Evolutionary conservation across 2,113 vertebrate genomes (phyloP), one percentile per base, ranked within the genome.

Genomic region (Dicrurus megarhynchus): DNA sequence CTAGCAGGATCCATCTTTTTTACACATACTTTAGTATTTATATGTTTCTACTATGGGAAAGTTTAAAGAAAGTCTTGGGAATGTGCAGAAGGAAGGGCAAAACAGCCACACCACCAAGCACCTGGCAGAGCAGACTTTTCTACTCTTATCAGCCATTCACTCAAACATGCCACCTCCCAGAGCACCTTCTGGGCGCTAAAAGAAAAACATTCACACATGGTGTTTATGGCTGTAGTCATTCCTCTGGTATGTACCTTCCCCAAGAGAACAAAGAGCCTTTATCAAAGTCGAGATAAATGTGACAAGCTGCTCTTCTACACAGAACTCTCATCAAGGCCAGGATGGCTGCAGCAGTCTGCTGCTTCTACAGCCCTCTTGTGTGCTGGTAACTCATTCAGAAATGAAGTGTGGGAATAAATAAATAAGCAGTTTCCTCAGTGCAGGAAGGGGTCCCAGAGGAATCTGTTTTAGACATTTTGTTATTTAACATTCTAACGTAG

Each of bases 101-200:
- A 59, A 16, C n/a, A 59, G 22, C 14, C 56, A 35, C 22, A 35
- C 56, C 33, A 23, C 22, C 33, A 35, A 35, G n/a, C 22, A 7
- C n/a, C 56, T 59, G 56, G 22, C 33, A 59, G 56, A 35, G n/a
- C 22, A 35, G n/a, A 59, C 4, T 3, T 35, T 59, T 59, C 56
- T 35, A 16, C 22, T 57, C 21, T 23, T 57, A 59, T 23, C 55
- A 23, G 33, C 55, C 33, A 56, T 22, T 56, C 55, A n/a, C 21
- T n/a, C 33, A 57, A n/a, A 57, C 33, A 57, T 35, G 56, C 33
- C 21, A 57, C 22, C 33, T 57, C 33, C 56, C 56, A 57, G 56
- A 1, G 1, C n/a, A n/a, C n/a, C n/a, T 16, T 35, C 22, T 1
- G 2, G 33, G 56, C 21, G 33, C 6, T 24, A 57, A 59, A 59